Conservation (phyloP, 2,888 invertebrate genomes). For the Caenorhabditis imperialis region DNA sequence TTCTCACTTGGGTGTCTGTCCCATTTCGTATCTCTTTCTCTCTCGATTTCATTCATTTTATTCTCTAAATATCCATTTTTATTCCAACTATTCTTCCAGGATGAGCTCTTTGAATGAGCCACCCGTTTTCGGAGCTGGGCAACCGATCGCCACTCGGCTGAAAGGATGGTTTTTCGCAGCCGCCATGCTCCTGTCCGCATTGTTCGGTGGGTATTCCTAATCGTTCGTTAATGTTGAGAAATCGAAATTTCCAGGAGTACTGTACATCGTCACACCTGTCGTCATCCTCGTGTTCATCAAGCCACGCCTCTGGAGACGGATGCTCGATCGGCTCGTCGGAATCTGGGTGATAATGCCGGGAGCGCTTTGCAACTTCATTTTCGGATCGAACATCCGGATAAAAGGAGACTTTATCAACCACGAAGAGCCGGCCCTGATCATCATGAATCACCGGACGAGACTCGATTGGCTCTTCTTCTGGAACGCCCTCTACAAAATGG, state of each 20-base stretch:
- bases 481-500: conserved; percentile 87
- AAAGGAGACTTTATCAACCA: conserved; percentile 78
- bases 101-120: conserved; percentile 66
- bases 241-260: conserved; percentile 53
- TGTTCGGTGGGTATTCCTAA: conserved; percentile 66
- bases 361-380: conserved; percentile 70
- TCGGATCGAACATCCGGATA: conserved; percentile 69
- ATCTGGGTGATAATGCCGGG: conserved; percentile 76
- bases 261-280: conserved; percentile 75
- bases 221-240: too few species aligned
- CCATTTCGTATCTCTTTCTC: too few species aligned
- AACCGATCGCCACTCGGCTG: conserved; percentile 61
- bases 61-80: too few species aligned
- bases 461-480: conserved; percentile 93
- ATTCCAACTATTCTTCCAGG: too few species aligned
- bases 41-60: too few species aligned
- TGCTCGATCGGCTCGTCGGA: conserved; percentile 72
- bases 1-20: not conserved
- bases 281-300: conserved; percentile 66
- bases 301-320: conserved; percentile 56
- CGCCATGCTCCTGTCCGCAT: conserved; percentile 69
- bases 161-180: conserved; percentile 66
- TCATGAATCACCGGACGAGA: conserved; percentile 87
- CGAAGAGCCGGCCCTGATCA: conserved; percentile 85
- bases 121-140: conserved; percentile 61